Evolutionary conservation across 2,888 invertebrate species (phyloP).

Genomic region (Epinotia demarniana): DNA sequence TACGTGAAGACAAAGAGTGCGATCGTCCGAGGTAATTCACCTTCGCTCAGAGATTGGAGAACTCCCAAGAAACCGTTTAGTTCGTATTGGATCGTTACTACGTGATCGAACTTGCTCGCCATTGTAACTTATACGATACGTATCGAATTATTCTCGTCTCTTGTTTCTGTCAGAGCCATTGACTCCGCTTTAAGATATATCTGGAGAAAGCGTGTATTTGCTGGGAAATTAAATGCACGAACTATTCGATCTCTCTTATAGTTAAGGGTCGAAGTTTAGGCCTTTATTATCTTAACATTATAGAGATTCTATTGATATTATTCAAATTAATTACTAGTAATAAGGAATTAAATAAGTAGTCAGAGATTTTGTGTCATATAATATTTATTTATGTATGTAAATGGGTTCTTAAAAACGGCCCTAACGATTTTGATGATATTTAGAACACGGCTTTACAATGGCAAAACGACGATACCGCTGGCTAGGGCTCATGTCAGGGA

Average conservation of each 20-base stretch:
- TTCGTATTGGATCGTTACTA: conserved; percentile 63
- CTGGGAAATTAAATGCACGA: neutral
- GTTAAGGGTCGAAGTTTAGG: neutral
- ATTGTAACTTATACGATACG: conserved; percentile 58
- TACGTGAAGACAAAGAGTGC: conserved; percentile 50
- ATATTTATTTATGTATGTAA: no score
- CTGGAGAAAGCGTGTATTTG: neutral
- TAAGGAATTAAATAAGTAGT: no score
- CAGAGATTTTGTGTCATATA: no score
- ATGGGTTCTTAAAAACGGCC: no score
- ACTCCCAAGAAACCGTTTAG: conserved; percentile 60
- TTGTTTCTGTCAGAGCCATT: conserved; percentile 47
- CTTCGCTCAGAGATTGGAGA: conserved; percentile 52
- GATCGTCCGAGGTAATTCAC: conserved; percentile 51
- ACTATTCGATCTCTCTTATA: neutral
- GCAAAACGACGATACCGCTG: no score
- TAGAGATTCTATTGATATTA: no score
- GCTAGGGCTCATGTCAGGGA: no score
- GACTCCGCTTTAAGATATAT: conserved; percentile 17
- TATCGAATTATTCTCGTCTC: conserved; percentile 58
- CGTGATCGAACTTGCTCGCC: conserved; percentile 64
- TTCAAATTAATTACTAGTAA: no score
- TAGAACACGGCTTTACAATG: no score
- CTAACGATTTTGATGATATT: no score
- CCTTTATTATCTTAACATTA: no score